These are phyloP conservation scores for Drosophila algonquin DNA, from an alignment of 2,888 invertebrate genomes.

Conservation along the genomic window DNA sequence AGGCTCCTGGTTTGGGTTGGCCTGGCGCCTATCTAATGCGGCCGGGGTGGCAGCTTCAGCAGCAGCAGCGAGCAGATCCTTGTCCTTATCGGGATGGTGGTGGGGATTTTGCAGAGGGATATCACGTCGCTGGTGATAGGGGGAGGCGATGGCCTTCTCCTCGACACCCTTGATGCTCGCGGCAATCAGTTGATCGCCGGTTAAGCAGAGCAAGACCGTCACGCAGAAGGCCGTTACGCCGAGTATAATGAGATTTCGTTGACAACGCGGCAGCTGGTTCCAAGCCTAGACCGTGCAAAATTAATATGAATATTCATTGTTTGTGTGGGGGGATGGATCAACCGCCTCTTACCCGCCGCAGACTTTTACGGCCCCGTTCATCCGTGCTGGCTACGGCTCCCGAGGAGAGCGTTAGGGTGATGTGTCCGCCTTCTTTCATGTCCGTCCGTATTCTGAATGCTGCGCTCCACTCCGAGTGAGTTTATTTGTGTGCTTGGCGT, in stretches of 20 bases:
- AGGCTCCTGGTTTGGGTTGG: constrained; percentile 8
- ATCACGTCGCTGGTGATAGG: constrained; percentile 62
- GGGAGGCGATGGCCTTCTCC: constrained; percentile 42
- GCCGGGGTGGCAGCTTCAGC: constrained; percentile 40
- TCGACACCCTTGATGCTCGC: constrained; percentile 52
- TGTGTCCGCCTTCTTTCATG: constrained; percentile 80
- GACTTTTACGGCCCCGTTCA: constrained; percentile 76
- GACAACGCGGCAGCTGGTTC: constrained; percentile 93
- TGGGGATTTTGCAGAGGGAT: constrained; percentile 59
- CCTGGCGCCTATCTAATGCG: constrained; percentile 47
- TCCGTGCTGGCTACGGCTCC: constrained; percentile 57
- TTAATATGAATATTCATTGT: constrained; percentile 6
- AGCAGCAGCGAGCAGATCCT: constrained; percentile 20
- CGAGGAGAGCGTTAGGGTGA: constrained; percentile 78
- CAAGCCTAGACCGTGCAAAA: constrained; percentile 86
- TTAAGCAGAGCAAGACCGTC: constrained; percentile 87
- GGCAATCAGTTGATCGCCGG: constrained; percentile 81
- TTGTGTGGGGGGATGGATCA: background rate
- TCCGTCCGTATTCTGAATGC: constrained; percentile 10
- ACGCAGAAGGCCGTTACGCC: constrained; percentile 86
- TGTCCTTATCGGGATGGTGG: constrained; percentile 55
- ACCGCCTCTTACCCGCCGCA: constrained; percentile 79
- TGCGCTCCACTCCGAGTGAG: no score
- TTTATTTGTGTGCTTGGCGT: constrained; percentile 6
- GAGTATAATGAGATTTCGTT: constrained; percentile 90